Percentiles rank a stretch among this genome's conserved stretches.
Conservation (phyloP, 1,140 invertebrate genomes). For the Papilio glaucus region DNA sequence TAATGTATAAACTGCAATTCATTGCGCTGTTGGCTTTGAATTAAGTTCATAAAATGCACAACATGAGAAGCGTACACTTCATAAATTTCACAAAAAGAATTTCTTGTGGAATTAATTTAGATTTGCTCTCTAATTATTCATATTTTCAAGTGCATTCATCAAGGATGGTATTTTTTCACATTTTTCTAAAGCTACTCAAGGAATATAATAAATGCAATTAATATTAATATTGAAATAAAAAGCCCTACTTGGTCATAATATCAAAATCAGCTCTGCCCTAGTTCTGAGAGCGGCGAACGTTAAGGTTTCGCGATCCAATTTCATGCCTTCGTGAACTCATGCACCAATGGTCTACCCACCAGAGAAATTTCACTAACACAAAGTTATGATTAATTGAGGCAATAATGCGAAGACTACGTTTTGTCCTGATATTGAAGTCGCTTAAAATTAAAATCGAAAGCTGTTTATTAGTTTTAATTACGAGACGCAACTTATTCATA, state of each 20-base stretch:
- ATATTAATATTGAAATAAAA: conserved; percentile 51
- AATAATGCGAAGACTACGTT: conserved; percentile 70
- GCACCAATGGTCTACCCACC: conserved; percentile 74
- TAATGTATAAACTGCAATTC: conserved; percentile 45
- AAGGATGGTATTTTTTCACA: conserved; percentile 39
- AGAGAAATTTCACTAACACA: conserved; percentile 80
- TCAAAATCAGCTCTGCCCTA: conserved; percentile 68
- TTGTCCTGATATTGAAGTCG: conserved; percentile 40
- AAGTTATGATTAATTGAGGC: conserved; percentile 82
- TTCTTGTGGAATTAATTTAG: conserved; percentile 37
- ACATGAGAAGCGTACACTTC: conserved; percentile 35
- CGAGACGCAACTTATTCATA: neutral
- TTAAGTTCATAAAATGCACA: conserved; percentile 37
- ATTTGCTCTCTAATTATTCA: conserved; percentile 42
- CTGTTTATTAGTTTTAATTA: conserved; percentile 21
- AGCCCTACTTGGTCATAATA: conserved; percentile 58
- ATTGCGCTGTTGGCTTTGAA: conserved; percentile 39
- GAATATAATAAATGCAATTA: conserved; percentile 44
- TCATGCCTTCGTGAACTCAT: conserved; percentile 79
- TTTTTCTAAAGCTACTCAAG: conserved; percentile 40
- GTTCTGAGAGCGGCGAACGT: conserved; percentile 64
- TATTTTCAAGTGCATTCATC: conserved; percentile 42
- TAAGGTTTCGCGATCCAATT: conserved; percentile 79
- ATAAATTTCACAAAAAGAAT: conserved; percentile 35
- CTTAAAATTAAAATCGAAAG: conserved; percentile 15